A percentile compares a stretch with the other conserved stretches of the same genome.
phyloP scores from a whole-genome alignment of 2,113 vertebrate species.

The Recurvirostra avosetta region DNA sequence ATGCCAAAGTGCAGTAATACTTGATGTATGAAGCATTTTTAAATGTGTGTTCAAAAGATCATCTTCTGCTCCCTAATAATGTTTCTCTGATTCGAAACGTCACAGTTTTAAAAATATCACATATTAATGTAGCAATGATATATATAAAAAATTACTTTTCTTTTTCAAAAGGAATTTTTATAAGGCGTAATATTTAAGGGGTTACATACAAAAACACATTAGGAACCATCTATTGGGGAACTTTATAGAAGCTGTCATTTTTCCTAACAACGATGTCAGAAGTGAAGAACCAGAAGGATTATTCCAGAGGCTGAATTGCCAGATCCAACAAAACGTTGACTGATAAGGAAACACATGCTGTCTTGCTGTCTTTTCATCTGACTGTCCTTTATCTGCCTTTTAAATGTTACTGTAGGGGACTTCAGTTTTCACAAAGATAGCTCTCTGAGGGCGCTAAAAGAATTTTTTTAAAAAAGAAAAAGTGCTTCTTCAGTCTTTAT shows the following conservation, averaged over 20 bases:
- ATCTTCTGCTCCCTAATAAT: neutral
- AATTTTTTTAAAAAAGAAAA: neutral
- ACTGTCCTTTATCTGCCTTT: conserved; percentile 3
- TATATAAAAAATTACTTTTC: neutral
- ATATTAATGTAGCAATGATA: neutral
- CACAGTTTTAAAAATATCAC: neutral
- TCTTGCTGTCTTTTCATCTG: conserved; percentile 4
- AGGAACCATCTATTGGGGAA: neutral
- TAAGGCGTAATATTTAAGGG: neutral
- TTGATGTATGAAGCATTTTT: neutral
- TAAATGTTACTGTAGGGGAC: neutral
- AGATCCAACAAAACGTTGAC: neutral
- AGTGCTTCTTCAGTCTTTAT: neutral
- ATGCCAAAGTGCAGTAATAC: neutral
- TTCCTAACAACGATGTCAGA: neutral
- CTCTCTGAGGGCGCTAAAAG: neutral
- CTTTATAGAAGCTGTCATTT: neutral
- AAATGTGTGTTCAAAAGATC: neutral
- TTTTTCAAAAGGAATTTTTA: neutral
- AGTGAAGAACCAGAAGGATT: neutral
- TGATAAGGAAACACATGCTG: conserved; percentile 19
- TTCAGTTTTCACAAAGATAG: neutral
- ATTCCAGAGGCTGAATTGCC: conserved; percentile 19
- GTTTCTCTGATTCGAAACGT: neutral
- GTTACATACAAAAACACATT: neutral